A percentile compares a stretch with the other conserved stretches of the same genome.
Conservation (phyloP, 2,888 invertebrate genomes). For the Drosophila sordidula region DNA sequence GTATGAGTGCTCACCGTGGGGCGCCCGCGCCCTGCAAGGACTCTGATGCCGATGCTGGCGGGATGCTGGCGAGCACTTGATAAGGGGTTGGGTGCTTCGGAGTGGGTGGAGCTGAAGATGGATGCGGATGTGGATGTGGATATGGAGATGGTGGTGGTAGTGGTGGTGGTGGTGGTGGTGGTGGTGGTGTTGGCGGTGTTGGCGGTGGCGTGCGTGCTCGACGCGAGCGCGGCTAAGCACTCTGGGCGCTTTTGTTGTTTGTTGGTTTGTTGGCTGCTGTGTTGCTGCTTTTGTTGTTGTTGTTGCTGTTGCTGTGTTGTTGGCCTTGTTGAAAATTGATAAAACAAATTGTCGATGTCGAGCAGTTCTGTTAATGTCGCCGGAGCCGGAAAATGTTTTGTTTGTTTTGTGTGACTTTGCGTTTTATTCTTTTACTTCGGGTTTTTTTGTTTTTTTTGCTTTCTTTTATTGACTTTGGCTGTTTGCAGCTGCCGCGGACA, state of each 20-base stretch:
- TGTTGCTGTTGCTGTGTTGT: conserved; percentile 51
- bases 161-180: conserved; percentile 13
- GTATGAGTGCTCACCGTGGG: conserved; percentile 65
- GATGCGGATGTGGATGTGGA: conserved; percentile 57
- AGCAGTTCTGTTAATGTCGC: conserved; percentile 83
- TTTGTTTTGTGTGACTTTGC: conserved; percentile 76
- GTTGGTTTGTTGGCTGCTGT: conserved; percentile 60
- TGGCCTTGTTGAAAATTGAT: conserved; percentile 81
- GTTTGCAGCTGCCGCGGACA: conserved; percentile 34
- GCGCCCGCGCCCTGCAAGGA: conserved; percentile 59
- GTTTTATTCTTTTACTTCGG: conserved; percentile 52
- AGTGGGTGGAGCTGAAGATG: conserved; percentile 52
- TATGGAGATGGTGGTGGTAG: conserved; percentile 27
- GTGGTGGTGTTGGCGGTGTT: conserved; percentile 18
- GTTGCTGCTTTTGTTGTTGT: conserved; percentile 39
- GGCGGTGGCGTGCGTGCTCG: conserved; percentile 71
- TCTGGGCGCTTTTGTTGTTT: conserved; percentile 76
- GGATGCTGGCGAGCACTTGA: conserved; percentile 33
- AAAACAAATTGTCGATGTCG: conserved; percentile 83
- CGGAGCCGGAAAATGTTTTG: conserved; percentile 83
- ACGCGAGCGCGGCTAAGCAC: conserved; percentile 71
- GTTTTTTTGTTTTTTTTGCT: conserved; percentile 12
- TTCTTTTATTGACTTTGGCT: conserved; percentile 64
- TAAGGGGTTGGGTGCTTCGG: conserved; percentile 39
- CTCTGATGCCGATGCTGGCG: conserved; percentile 31